These are phyloP conservation scores for Corella eumyota DNA, from an alignment of 23 tunicate genomes.

Conservation along the genomic window DNA sequence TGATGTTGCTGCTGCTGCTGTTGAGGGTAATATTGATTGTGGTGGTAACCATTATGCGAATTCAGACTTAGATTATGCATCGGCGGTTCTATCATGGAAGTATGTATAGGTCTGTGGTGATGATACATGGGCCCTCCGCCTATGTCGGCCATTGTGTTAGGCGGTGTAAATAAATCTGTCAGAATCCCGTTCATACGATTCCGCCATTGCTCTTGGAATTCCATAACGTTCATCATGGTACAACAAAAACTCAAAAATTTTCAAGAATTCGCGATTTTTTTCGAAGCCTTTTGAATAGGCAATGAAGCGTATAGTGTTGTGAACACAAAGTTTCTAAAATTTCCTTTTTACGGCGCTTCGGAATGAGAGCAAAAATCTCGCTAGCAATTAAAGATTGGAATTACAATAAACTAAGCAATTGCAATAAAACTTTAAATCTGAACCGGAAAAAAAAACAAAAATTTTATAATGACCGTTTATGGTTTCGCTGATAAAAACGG, in stretches of 20 bases:
- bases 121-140: constrained; percentile 6
- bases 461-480: no score
- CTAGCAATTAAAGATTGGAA: no score
- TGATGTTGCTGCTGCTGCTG: constrained; percentile 17
- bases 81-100: constrained; percentile 30
- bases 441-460: no score
- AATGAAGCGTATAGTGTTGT: no score
- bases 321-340: no score
- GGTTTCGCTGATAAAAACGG: no score
- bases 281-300: no score
- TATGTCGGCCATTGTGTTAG: neutral
- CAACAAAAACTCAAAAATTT: neutral
- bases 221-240: constrained; percentile 51
- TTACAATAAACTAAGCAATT: no score
- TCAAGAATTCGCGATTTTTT: no score
- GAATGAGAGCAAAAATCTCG: no score
- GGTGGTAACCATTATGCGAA: constrained; percentile 19
- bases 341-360: no score
- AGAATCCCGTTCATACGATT: constrained; percentile 72
- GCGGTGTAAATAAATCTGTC: constrained; percentile 31
- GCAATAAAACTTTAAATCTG: no score
- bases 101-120: neutral
- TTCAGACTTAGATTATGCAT: constrained; percentile 17
- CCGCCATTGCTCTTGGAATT: constrained; percentile 80
- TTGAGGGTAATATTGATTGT: constrained; percentile 17